phyloP scores from a whole-genome alignment of 2,113 vertebrate genomes.

The Charina bottae region DNA sequence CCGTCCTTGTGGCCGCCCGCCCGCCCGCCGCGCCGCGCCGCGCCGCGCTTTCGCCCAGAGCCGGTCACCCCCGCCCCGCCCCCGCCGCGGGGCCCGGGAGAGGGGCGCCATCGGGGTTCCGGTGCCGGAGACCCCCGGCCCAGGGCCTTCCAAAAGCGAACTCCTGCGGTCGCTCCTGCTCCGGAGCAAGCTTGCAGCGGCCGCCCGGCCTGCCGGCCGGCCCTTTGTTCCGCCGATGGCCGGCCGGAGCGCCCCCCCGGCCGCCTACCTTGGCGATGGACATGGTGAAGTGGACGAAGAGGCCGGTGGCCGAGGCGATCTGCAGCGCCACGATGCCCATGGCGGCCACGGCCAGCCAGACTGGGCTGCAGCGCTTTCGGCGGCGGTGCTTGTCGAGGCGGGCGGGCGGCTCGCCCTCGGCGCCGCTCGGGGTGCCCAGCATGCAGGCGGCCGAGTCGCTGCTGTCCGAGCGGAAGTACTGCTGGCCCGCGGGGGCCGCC shows the following conservation, averaged over 20 bases:
- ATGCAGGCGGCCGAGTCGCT: slow-evolving; percentile 40
- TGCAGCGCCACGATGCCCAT: slow-evolving; percentile 36
- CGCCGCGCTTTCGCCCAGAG: background rate
- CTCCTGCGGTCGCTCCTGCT: too few species aligned
- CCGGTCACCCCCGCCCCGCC: background rate
- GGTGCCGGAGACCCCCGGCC: too few species aligned
- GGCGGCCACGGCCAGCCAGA: slow-evolving; percentile 22
- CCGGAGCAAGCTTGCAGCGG: too few species aligned
- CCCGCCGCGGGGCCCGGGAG: background rate
- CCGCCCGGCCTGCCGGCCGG: too few species aligned
- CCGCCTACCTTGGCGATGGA: slow-evolving; percentile 38
- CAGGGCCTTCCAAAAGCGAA: background rate
- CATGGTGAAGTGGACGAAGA: slow-evolving; percentile 34
- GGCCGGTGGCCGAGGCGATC: slow-evolving; percentile 18
- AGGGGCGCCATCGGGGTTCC: background rate
- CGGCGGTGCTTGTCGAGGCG: background rate
- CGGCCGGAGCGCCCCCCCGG: background rate
- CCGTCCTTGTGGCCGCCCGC: background rate
- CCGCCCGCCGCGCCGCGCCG: too few species aligned
- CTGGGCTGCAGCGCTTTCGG: background rate
- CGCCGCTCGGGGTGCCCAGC: background rate
- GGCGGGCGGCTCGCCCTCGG: background rate
- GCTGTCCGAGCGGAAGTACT: slow-evolving; percentile 32
- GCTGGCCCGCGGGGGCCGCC: background rate
- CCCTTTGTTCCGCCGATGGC: background rate